Base-by-base conservation (phyloP, 1,140 invertebrate species). In the Drosophila nigromelanica region DNA sequence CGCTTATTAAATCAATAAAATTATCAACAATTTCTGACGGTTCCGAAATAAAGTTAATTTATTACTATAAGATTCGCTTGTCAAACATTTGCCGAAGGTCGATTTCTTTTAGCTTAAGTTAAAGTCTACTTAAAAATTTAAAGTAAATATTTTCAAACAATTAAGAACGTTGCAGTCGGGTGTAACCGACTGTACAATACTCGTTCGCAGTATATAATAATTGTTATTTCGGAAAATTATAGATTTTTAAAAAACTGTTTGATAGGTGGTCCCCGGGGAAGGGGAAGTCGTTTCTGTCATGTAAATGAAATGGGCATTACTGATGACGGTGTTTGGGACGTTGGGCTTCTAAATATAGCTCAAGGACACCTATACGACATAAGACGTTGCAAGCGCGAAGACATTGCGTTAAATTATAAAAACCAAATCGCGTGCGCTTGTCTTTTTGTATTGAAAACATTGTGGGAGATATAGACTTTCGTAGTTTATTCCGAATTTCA, bases 1-100 rank as follows among this genome's bases (percentile, higher is more conserved):
- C 51, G 52, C 48, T 73, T 81, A 81, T 81, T 82, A 83, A 79
- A 79, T 82, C 80, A 83, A 82, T 82, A 79, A 76, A 79, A 76
- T 71, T 76, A 67, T 79, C 54, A 83, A 83, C 61, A 61, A 56
- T 15, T 69, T 5, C 10, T 14, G 21, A 7, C 27, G 27, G 27
- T 3, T 43, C 4, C 40, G n/a, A 37, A 56, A 43, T 10, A 27
- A 37, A 47, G 14, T 30, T 33, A 27, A 30, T 15, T 6, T 10
- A 14, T 50, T 10, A 14, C 27, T 30, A 48, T 27, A 0, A 43
- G 6, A 30, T 27, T 48, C 0, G 11, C 37, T 37, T 71, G 42
- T 24, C 6, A 59, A 51, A 48, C 18, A 1, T 45, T 33, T 61
- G n/a, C 1, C 1, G 27, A 27, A 6, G 5, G 27, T 6, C 1